These are phyloP conservation scores for Orchesella cincta DNA, from an alignment of 1,140 invertebrate species.

Conservation along the genomic window DNA sequence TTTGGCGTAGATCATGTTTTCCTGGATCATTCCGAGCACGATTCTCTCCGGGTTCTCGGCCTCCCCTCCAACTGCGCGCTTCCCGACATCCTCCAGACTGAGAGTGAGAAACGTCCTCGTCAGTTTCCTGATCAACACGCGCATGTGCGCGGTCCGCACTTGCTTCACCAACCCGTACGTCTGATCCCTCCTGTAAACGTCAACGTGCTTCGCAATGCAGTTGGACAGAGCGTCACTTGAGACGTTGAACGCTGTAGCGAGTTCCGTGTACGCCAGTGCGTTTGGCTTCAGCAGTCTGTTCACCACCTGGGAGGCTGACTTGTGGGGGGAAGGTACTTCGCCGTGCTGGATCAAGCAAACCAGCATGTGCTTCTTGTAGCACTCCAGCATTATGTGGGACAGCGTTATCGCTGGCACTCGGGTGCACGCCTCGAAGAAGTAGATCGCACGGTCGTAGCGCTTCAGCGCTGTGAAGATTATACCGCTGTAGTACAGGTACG, in stretches of 20 bases:
- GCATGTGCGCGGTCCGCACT: constrained; percentile 84
- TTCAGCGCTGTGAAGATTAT: constrained; percentile 94
- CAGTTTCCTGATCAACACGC: constrained; percentile 94
- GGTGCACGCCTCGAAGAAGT: constrained; percentile 92
- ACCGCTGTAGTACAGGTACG: constrained; percentile 96
- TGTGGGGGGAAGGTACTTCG: constrained; percentile 63
- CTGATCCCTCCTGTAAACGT: constrained; percentile 69
- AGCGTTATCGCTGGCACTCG: constrained; percentile 90
- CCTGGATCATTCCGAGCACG: constrained; percentile 72
- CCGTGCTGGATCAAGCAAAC: constrained; percentile 88
- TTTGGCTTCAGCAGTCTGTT: constrained; percentile 86
- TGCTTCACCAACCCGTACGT: constrained; percentile 67
- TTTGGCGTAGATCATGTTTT: constrained; percentile 93
- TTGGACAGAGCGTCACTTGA: constrained; percentile 71
- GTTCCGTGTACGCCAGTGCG: constrained; percentile 85
- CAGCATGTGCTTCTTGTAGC: constrained; percentile 94
- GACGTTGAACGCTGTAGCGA: constrained; percentile 77
- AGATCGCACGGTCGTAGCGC: constrained; percentile 87
- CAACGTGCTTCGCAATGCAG: constrained; percentile 74
- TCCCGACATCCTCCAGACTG: constrained; percentile 89
- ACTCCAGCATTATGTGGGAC: constrained; percentile 94
- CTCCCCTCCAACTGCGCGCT: constrained; percentile 61
- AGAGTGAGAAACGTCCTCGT: constrained; percentile 97
- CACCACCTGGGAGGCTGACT: constrained; percentile 57
- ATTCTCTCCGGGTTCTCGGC: background rate